Conservation (phyloP, 1,140 invertebrate species). For the Hypothenemus hampei region DNA sequence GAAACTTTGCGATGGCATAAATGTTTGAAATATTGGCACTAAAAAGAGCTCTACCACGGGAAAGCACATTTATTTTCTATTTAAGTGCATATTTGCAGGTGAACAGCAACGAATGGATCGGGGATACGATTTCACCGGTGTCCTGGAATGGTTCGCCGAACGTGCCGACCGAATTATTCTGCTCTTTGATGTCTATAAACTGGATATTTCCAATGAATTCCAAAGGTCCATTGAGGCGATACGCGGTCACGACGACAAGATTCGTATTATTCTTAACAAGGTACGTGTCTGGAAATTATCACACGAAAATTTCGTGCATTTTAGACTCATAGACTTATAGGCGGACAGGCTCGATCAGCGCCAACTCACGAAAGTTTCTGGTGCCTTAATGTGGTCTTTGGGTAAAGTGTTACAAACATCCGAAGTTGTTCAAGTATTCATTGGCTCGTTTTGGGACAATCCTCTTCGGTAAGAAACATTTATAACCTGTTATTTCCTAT, state of each 20-base stretch:
- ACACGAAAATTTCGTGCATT: too few species aligned
- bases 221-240: conserved; percentile 60
- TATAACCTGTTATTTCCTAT: too few species aligned
- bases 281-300: conserved; percentile 1
- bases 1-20: too few species aligned
- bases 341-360: conserved; percentile 72
- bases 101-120: conserved; percentile 71
- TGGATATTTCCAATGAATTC: conserved; percentile 74
- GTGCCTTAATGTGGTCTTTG: conserved; percentile 77
- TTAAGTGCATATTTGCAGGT: too few species aligned
- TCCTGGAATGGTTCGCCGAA: conserved; percentile 73
- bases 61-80: too few species aligned
- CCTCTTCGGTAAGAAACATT: conserved; percentile 56
- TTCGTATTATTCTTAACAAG: conserved; percentile 69
- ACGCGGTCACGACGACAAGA: conserved; percentile 65
- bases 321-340: neutral
- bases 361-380: conserved; percentile 71
- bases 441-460: conserved; percentile 78
- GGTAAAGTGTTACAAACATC: conserved; percentile 70
- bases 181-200: conserved; percentile 53
- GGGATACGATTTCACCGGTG: conserved; percentile 71
- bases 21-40: too few species aligned
- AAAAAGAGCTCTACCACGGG: too few species aligned
- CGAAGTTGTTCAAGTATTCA: conserved; percentile 74
- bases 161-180: conserved; percentile 60